phyloP scores from a whole-genome alignment of 2,797 vertebrate genomes.

The Sebastes nivosus region DNA sequence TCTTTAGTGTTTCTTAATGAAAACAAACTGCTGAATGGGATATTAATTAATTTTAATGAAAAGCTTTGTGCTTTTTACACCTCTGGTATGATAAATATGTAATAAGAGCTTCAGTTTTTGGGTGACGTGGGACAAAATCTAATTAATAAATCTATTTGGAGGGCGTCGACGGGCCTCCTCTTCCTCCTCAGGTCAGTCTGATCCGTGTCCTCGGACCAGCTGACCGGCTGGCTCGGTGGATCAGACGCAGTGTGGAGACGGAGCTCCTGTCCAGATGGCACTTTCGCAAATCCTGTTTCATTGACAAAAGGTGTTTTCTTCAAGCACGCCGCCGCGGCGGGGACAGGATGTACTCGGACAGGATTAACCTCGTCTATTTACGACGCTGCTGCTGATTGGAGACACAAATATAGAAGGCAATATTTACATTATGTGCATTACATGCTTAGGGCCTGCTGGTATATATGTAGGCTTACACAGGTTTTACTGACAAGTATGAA shows the following conservation, averaged over 20 bases:
- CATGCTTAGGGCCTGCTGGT: background rate
- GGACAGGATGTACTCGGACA: conserved; percentile 60
- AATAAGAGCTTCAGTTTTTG: background rate
- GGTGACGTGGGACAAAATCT: background rate
- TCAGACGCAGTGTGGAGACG: conserved; percentile 15
- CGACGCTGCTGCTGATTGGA: background rate
- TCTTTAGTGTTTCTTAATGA: background rate
- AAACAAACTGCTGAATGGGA: background rate
- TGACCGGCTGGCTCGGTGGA: conserved; percentile 21
- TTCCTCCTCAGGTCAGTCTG: conserved; percentile 28
- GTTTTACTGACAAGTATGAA: background rate
- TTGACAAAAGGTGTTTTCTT: conserved; percentile 72
- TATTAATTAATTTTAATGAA: background rate
- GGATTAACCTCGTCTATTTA: conserved; percentile 59
- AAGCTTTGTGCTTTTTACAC: background rate
- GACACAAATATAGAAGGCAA: background rate
- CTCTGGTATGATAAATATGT: background rate
- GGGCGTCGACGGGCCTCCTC: background rate
- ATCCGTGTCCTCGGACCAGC: background rate
- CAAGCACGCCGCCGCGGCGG: conserved; percentile 3
- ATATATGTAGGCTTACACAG: background rate
- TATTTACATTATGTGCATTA: background rate
- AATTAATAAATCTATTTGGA: background rate
- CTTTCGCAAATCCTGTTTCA: conserved; percentile 71
- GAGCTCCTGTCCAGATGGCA: conserved; percentile 68